Conservation (phyloP, 2,113 vertebrate species). For the Emydocephalus ijimae region DNA sequence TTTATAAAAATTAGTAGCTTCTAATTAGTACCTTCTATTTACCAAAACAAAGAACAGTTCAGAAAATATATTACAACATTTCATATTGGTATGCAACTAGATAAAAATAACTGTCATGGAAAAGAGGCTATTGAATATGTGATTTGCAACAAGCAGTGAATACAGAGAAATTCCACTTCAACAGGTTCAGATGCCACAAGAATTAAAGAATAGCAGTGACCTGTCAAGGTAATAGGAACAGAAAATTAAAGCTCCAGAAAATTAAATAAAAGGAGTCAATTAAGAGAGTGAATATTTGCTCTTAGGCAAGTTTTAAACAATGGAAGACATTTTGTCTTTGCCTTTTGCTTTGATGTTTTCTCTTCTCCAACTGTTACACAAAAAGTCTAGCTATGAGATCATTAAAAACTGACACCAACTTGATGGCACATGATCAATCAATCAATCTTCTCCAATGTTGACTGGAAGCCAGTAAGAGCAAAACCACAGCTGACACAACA, state of each 20-base stretch:
- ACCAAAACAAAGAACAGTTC: neutral
- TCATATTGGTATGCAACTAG: neutral
- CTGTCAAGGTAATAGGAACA: neutral
- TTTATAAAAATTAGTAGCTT: neutral
- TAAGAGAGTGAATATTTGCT: neutral
- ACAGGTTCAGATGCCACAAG: neutral
- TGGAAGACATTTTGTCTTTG: neutral
- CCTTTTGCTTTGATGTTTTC: neutral
- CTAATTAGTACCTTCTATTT: no score
- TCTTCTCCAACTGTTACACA: neutral
- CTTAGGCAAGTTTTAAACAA: neutral
- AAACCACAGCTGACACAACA: neutral
- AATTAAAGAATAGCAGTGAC: neutral
- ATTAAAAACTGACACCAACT: neutral
- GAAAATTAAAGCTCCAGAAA: neutral
- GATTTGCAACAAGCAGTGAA: neutral
- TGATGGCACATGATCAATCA: neutral
- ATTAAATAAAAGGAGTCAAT: neutral
- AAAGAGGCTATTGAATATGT: neutral
- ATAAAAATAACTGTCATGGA: neutral
- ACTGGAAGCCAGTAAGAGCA: neutral
- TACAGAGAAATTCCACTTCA: neutral
- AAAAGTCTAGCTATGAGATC: neutral
- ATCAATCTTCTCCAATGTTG: neutral
- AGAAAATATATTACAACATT: neutral